Evolutionary conservation across 2,888 invertebrate genomes (phyloP), one percentile per base, ranked within the genome.

Genomic region (Aporophyla lueneburgensis): DNA sequence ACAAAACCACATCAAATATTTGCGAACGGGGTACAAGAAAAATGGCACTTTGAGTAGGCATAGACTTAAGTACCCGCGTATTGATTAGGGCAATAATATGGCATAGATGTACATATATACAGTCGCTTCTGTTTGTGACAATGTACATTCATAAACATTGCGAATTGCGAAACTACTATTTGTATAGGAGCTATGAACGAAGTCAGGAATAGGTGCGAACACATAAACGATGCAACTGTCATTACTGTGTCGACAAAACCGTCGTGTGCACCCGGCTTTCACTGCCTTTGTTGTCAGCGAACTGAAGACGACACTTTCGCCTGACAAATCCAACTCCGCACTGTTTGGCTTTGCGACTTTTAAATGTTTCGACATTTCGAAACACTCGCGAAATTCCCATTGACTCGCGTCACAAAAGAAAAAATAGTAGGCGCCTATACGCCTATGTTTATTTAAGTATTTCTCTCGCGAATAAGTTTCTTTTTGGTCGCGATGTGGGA

Each of bases 251-350:
- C 89, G 89, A 90, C 92, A 90, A 90, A 91, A 91, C 89, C 86
- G 86, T 85, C 84, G 85, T 81, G 72, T 85, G 84, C 87, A 80
- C 85, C 87, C 84, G 86, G 92, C 95, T 95, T 95, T 95, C 95
- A 92, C 95, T 91, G 83, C 84, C 88, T 93, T 94, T 93, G 93
- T 94, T 91, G 90, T 88, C 87, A 87, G 85, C 90, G 73, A 82
- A 80, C 88, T 86, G 85, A 87, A 87, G 85, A 85, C 77, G 83
- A 89, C 91, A 92, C 94, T 95, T 94, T 94, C 94, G 92, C 94
- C 86, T 70, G 80, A 83, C 91, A 89, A 91, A 91, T 88, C 85
- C 89, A 83, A 89, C 88, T 87, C 83, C 88, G 86, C 86, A 84
- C 84, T 93, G 87, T 92, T 93, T 91, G 87, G 87, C 85, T 91